Base-by-base conservation (phyloP, 2,888 invertebrate genomes). In the Hemicrepidius hirtus region DNA sequence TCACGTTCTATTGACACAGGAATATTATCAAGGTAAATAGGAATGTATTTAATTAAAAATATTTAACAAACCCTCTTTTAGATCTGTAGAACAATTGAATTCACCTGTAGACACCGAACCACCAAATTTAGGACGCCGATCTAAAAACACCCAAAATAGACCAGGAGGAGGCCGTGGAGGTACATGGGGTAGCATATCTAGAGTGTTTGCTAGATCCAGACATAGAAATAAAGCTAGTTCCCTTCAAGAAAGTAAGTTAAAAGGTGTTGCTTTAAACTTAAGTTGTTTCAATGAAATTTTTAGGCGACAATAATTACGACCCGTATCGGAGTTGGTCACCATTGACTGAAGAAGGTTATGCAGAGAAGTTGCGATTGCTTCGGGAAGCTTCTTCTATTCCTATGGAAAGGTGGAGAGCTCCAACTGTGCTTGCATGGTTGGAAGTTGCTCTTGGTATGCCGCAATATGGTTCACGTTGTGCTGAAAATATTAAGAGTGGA, bases 381-480 rank as follows among this genome's bases (percentile, higher is more conserved):
- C 91, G 96, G 32, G 96, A 97, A 85, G 95, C 95, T 57, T 94
- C 91, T 41, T 93, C 92, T 63, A 89, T 96, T 71, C 96, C 97
- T 6, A 93, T 97, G 88, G 94, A 95, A 73, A 89, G 95, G 82
- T 98, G 97, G 97, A 91, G 96, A 71, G 96, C 97, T 12, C 94
- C 96, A 0, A 97, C 97, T 73, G 97, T 98, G 66, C 90, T 97
- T 44, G 97, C 97, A 0, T 98, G 97, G 97, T 88, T 98, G 62
- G 97, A 97, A 86, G 93, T 97, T 32, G 95, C 96, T 0, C 90
- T 98, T 5, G 97, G 96, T 64, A 97, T 98, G 97, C 96, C 97
- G 0, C 96, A 96, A 82, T 97, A 97, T 81, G 96, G 96, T 1
- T 91, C 94, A 20, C 90, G 94, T 53, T 96, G 97, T 82, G 95